Conservation (phyloP, 2,113 vertebrate species). For the Aix galericulata region DNA sequence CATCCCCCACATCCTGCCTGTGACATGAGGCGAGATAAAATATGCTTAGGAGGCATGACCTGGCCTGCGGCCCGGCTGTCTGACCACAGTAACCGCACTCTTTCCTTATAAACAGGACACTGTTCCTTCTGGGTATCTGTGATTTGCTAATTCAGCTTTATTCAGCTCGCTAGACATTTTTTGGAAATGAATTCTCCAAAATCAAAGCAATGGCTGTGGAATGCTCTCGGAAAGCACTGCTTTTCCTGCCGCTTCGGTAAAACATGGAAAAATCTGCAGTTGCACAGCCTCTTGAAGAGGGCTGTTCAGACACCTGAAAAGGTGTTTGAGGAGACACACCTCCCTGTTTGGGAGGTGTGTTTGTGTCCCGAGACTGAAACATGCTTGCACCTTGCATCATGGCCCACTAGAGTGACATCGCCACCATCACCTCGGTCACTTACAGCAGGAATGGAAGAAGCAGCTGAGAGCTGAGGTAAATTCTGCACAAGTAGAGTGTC, state of each 20-base stretch:
- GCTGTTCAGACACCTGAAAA: background rate
- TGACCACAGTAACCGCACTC: constrained; percentile 31
- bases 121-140: constrained; percentile 32
- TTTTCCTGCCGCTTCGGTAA: background rate
- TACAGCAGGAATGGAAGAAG: background rate
- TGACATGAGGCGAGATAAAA: constrained; percentile 38
- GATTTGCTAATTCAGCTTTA: constrained; percentile 44
- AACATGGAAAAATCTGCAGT: background rate
- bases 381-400: background rate
- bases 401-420: background rate
- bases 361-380: background rate
- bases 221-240: background rate
- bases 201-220: background rate
- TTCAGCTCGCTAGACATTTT: background rate
- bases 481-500: background rate
- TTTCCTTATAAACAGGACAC: constrained; percentile 56
- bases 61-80: constrained; percentile 39
- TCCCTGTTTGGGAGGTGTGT: background rate
- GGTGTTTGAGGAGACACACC: background rate
- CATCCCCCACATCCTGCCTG: constrained; percentile 38
- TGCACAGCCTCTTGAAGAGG: background rate
- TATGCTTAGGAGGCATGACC: constrained; percentile 43
- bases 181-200: background rate
- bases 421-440: background rate
- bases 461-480: background rate